These are phyloP conservation scores for Antennarius striatus DNA, from an alignment of 2,113 vertebrate genomes.

Conservation along the genomic window DNA sequence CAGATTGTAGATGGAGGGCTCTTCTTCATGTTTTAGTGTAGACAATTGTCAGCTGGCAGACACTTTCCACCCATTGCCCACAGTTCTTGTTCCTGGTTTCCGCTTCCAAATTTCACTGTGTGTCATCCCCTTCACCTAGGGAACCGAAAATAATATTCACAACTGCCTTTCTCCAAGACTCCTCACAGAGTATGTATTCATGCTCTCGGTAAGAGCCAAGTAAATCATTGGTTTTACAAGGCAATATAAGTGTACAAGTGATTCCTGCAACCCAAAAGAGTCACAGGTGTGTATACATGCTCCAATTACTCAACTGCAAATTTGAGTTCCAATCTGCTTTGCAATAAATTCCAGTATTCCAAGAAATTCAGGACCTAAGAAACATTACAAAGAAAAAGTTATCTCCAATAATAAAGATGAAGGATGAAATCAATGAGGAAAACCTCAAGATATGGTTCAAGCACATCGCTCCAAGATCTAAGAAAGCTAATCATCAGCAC, in stretches of 20 bases:
- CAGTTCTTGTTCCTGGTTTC: constrained; percentile 62
- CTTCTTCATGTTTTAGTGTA: constrained; percentile 54
- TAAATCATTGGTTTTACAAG: constrained; percentile 58
- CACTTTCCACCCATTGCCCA: constrained; percentile 54
- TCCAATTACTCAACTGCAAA: constrained; percentile 11
- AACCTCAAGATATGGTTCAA: too few relatives aligned
- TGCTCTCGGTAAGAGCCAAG: constrained; percentile 36
- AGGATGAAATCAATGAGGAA: too few relatives aligned
- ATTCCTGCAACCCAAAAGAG: constrained; percentile 43
- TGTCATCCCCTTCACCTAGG: constrained; percentile 38
- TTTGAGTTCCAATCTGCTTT: constrained; percentile 45
- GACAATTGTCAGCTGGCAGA: constrained; percentile 69
- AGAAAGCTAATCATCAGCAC: too few relatives aligned
- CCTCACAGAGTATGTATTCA: constrained; percentile 52
- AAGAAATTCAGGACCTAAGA: not conserved
- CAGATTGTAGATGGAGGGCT: constrained; percentile 66
- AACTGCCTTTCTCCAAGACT: constrained; percentile 22
- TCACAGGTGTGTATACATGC: constrained; percentile 47
- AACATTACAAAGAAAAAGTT: too few relatives aligned
- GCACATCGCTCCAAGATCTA: too few relatives aligned
- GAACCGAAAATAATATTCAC: constrained; percentile 13
- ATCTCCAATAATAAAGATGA: too few relatives aligned
- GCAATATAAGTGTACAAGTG: constrained; percentile 52
- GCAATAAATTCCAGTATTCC: constrained; percentile 7
- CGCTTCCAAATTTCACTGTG: constrained; percentile 63